Conservation (phyloP, 2,113 vertebrate species). For the Potamarius usumacintae region DNA sequence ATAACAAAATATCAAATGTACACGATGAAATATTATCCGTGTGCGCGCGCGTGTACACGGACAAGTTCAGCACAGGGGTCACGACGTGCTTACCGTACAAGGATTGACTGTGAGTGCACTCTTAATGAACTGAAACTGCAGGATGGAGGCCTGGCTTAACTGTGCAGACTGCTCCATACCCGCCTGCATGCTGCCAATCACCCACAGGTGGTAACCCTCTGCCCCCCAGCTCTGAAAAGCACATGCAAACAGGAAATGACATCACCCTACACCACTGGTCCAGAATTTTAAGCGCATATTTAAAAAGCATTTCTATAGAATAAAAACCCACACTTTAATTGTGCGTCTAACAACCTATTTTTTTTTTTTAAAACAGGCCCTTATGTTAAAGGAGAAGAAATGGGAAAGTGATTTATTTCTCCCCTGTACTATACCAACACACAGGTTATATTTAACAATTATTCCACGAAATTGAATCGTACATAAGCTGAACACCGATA, state of each 20-base stretch:
- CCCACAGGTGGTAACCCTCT: conserved; percentile 97
- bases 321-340: background rate
- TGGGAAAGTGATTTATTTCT: background rate
- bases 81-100: conserved; percentile 82
- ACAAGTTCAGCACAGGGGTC: background rate
- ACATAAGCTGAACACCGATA: no score
- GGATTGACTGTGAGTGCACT: conserved; percentile 95
- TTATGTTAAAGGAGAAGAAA: background rate
- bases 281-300: background rate
- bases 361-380: no score
- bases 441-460: background rate
- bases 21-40: no score
- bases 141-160: conserved; percentile 78
- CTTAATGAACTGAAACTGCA: conserved; percentile 98
- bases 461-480: no score
- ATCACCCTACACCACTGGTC: background rate
- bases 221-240: conserved; percentile 90
- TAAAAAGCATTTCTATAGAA: background rate
- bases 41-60: no score
- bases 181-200: conserved; percentile 76
- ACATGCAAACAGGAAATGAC: background rate
- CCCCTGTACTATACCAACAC: background rate
- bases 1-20: background rate
- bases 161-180: conserved; percentile 61
- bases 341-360: no score